Conservation (phyloP, 1,140 invertebrate species). For the Cotesia chilonis region DNA sequence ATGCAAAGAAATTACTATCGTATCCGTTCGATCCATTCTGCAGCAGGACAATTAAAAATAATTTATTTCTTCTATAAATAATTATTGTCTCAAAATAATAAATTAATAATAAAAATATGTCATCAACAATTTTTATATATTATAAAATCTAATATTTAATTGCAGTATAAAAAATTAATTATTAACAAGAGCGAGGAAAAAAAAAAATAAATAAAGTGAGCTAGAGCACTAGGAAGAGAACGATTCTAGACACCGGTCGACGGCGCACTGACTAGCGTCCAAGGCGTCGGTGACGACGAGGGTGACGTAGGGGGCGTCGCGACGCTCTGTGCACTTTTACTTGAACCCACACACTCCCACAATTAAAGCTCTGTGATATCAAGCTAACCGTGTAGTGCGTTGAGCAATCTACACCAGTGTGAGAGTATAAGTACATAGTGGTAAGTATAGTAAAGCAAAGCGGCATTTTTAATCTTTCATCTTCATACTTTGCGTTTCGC, state of each 20-base stretch:
- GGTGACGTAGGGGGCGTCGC: slow-evolving; percentile 34
- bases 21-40: background rate
- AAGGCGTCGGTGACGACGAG: slow-evolving; percentile 28
- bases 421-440: too few species aligned
- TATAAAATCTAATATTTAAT: background rate
- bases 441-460: too few species aligned
- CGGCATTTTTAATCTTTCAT: slow-evolving; percentile 21
- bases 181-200: slow-evolving; percentile 6
- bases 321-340: slow-evolving; percentile 26
- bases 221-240: slow-evolving; percentile 12
- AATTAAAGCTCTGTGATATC: background rate
- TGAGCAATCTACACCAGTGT: background rate
- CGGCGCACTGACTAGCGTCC: slow-evolving; percentile 35
- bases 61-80: background rate
- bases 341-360: background rate
- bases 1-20: slow-evolving; percentile 21
- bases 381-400: background rate
- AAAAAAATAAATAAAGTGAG: slow-evolving; percentile 1
- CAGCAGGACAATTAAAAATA: background rate
- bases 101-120: background rate
- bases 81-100: background rate
- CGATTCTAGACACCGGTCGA: slow-evolving; percentile 35
- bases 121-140: slow-evolving; percentile 6
- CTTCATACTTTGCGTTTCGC: slow-evolving; percentile 5
- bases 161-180: background rate